Conservation (phyloP, 2,888 invertebrate genomes). For the Daptonema setosum region DNA sequence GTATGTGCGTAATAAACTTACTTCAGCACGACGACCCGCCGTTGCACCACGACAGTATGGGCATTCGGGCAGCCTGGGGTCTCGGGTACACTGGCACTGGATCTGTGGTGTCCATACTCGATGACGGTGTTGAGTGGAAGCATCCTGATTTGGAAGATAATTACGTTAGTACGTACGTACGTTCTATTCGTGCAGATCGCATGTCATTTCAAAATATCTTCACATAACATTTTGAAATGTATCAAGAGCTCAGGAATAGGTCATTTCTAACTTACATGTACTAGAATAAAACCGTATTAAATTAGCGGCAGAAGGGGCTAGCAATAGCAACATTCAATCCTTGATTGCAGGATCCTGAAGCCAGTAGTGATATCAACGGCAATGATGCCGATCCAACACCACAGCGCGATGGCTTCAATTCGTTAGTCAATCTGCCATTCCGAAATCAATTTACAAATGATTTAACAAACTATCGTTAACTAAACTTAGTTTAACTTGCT, state of each 20-base stretch:
- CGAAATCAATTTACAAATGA: too few relatives aligned
- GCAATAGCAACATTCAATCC: not conserved
- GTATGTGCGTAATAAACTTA: too few relatives aligned
- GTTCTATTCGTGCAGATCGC: too few relatives aligned
- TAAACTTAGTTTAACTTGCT: too few relatives aligned
- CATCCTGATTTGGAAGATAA: constrained; percentile 26
- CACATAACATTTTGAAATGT: too few relatives aligned
- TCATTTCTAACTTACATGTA: too few relatives aligned
- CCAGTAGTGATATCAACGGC: constrained; percentile 87
- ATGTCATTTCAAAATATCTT: too few relatives aligned
- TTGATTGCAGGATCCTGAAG: constrained; percentile 55
- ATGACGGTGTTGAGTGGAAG: constrained; percentile 45
- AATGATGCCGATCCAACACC: constrained; percentile 91
- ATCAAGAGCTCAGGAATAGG: too few relatives aligned
- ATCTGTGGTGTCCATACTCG: constrained; percentile 56
- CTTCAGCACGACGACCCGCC: constrained; percentile 70
- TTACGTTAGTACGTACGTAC: constrained; percentile 40
- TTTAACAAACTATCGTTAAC: too few relatives aligned
- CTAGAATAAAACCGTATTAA: too few relatives aligned
- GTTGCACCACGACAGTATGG: constrained; percentile 89
- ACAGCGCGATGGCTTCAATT: constrained; percentile 82
- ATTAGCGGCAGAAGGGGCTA: too few relatives aligned
- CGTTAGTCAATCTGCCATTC: constrained; percentile 36
- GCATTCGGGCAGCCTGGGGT: constrained; percentile 60
- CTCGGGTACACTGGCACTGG: constrained; percentile 56